phyloP scores from a whole-genome alignment of 2,888 invertebrate species.

The Calliopum simillimum region DNA sequence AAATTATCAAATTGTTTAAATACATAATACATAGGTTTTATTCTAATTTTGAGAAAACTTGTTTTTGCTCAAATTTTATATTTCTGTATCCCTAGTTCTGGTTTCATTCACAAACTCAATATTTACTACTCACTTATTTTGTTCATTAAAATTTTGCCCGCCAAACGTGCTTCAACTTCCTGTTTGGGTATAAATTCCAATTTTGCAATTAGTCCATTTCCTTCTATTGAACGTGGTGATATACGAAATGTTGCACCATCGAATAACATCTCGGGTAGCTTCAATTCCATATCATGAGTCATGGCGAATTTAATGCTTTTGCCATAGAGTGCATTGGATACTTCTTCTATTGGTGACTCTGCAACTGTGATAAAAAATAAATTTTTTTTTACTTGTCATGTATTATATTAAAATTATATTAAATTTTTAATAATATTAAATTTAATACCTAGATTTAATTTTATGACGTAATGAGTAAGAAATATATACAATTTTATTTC shows the following conservation, averaged over 20 bases:
- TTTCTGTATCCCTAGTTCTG: no score
- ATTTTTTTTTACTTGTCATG: no score
- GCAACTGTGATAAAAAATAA: slow-evolving; percentile 18
- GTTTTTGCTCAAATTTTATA: no score
- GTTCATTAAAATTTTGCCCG: slow-evolving; percentile 73
- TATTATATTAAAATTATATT: no score
- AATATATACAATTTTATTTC: no score
- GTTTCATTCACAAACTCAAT: not conserved
- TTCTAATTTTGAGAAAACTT: no score
- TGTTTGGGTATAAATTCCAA: slow-evolving; percentile 75
- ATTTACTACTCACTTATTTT: slow-evolving; percentile 63
- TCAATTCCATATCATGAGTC: slow-evolving; percentile 80
- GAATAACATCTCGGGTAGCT: slow-evolving; percentile 79
- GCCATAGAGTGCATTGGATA: slow-evolving; percentile 77
- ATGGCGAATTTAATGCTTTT: slow-evolving; percentile 80
- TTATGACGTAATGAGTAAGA: no score
- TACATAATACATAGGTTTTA: no score
- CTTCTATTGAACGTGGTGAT: slow-evolving; percentile 79
- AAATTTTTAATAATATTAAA: no score
- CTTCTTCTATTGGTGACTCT: slow-evolving; percentile 79
- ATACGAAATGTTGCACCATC: slow-evolving; percentile 79
- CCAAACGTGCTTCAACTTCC: slow-evolving; percentile 64
- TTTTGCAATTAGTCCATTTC: slow-evolving; percentile 80
- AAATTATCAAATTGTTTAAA: no score
- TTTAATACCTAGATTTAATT: no score